Base-by-base conservation (phyloP, 2,797 vertebrate genomes). In the Cygnus olor region DNA sequence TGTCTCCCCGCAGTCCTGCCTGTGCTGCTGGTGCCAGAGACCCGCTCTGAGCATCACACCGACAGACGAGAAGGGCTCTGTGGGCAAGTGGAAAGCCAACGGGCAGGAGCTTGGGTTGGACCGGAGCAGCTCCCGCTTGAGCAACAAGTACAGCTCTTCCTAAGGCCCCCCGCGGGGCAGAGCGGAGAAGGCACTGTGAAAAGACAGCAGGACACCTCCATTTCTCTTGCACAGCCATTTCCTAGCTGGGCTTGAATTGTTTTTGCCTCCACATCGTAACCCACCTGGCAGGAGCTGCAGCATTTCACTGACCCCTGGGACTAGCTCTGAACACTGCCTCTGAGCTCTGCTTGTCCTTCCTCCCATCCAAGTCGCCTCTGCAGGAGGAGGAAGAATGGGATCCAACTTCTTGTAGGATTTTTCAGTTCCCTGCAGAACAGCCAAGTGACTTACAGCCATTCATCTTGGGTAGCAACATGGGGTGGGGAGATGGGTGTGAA, bases 111-210 rank as follows among this genome's bases (percentile, higher is more conserved):
- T 99, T 7, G 98, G 98, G 70, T 97, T 99, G 14, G 98, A 99
- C 94, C 96, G 97, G 88, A 98, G 98, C 96, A 99, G 98, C 96
- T 99, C 99, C 68, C 98, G 97, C 72, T 97, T 98, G 92, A 99
- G 98, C 78, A 98, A 99, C 96, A 99, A 99, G 97, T 99, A 98
- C 97, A 99, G 98, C 96, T 98, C 98, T 4, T 98, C 98, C 74
- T 99, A 98, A 97, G 73, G 1, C 24, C 27, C 9, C 9, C 34
- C 0, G 2, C 0, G 15, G 34, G 84, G 64, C 1, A 40, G 1
- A 17, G 60, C 10, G 68, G 82, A 63, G 56, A 8, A 51, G 79
- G 70, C 45, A 11, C 61, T 1, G 34, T 6, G 78, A 49, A 76
- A 6, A 22, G 51, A 17, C 14, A 7, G 68, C 57, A 49, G 89